Percentiles rank a stretch among this genome's conserved stretches.
Conservation (phyloP, 2,888 invertebrate species). For the Acleris emargana region DNA sequence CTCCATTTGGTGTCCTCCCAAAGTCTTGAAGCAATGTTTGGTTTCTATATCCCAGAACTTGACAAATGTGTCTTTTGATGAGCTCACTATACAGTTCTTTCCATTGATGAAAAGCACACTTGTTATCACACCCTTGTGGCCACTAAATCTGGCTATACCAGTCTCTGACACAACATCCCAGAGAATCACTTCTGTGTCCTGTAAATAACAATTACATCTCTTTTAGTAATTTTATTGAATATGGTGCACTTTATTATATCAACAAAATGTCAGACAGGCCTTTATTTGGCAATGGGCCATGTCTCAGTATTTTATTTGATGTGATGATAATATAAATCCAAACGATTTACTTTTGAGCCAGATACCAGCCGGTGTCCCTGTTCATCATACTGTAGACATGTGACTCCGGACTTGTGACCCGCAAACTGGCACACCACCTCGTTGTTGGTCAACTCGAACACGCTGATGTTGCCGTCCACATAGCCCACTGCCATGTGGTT, state of each 20-base stretch:
- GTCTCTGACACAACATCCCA: conserved; percentile 97
- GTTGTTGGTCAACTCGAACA: conserved; percentile 90
- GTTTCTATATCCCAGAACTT: conserved; percentile 99
- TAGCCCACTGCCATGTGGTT: conserved; percentile 95
- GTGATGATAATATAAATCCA: no score
- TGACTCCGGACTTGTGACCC: conserved; percentile 94
- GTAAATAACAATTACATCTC: conserved; percentile 44
- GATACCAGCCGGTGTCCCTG: conserved; percentile 94
- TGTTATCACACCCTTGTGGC: conserved; percentile 96
- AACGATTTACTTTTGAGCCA: conserved; percentile 88
- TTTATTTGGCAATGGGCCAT: rapidly evolving
- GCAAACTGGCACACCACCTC: conserved; percentile 89
- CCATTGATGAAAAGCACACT: conserved; percentile 89
- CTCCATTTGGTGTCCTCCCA: conserved; percentile 94
- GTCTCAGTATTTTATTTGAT: no score
- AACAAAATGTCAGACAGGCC: no score
- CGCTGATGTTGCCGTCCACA: conserved; percentile 92
- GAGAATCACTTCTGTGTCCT: conserved; percentile 96
- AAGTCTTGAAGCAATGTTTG: conserved; percentile 97
- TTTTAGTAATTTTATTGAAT: no score
- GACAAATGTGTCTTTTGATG: conserved; percentile 96
- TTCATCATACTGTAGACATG: conserved; percentile 91
- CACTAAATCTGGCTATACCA: conserved; percentile 94
- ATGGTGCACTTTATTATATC: no score
- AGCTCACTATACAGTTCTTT: conserved; percentile 88